Conservation (phyloP, 2,888 invertebrate species). For the Calameuta idolon region DNA sequence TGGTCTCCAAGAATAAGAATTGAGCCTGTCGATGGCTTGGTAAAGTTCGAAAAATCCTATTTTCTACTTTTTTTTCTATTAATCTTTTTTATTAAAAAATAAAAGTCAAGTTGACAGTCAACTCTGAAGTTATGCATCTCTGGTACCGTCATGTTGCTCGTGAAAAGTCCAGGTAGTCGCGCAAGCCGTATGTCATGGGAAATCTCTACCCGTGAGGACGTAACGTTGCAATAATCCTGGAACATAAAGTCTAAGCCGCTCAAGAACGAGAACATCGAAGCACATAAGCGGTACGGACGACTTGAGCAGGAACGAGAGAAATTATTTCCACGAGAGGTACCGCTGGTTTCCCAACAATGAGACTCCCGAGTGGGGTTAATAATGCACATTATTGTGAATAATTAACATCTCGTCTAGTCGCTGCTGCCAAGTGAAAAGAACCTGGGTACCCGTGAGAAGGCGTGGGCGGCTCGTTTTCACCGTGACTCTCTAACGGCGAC, state of each 20-base stretch:
- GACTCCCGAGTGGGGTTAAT: background rate
- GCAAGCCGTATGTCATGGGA: conserved; percentile 12
- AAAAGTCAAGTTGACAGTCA: background rate
- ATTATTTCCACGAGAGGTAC: background rate
- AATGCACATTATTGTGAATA: conserved; percentile 6
- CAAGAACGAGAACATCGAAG: background rate
- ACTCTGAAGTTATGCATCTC: background rate
- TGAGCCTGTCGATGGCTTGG: background rate
- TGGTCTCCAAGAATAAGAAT: background rate
- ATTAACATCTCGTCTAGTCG: conserved; percentile 5
- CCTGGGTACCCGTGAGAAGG: background rate
- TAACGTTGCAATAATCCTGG: background rate
- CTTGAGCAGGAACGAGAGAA: background rate
- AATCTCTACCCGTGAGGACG: conserved; percentile 5
- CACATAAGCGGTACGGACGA: background rate
- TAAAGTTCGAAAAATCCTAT: background rate
- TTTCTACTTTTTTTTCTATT: background rate
- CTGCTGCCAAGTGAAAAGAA: conserved; percentile 12
- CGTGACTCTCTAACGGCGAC: conserved; percentile 7
- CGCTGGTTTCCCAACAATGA: background rate
- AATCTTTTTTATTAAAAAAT: background rate
- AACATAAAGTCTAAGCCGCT: background rate
- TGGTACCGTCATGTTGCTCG: background rate
- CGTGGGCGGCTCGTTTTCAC: conserved; percentile 8
- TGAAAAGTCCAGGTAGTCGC: conserved; percentile 5